These are phyloP conservation scores for Oryctes rhinoceros DNA, from an alignment of 1,140 invertebrate species.

Conservation along the genomic window DNA sequence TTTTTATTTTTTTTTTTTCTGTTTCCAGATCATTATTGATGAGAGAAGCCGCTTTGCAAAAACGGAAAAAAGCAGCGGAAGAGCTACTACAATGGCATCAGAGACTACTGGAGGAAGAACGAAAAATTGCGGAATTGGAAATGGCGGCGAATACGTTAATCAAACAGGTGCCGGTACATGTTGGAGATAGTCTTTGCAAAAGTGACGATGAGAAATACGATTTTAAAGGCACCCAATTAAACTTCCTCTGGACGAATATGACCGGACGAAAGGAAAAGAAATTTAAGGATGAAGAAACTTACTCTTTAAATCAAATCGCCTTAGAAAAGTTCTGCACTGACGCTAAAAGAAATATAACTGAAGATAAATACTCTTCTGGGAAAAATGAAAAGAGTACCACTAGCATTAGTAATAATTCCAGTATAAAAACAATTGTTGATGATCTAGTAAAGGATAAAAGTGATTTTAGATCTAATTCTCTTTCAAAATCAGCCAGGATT, in stretches of 20 bases:
- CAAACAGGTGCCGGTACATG: slow-evolving; percentile 48
- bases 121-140: slow-evolving; percentile 57
- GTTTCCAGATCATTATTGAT: slow-evolving; percentile 55
- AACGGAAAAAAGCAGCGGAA: slow-evolving; percentile 57
- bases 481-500: neutral
- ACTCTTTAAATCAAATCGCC: slow-evolving; percentile 48
- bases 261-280: slow-evolving; percentile 48
- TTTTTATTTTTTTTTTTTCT: neutral
- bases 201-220: slow-evolving; percentile 40
- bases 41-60: slow-evolving; percentile 57
- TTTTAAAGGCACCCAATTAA: slow-evolving; percentile 51
- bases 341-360: slow-evolving; percentile 41
- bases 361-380: slow-evolving; percentile 32
- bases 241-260: slow-evolving; percentile 52
- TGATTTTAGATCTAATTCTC: neutral
- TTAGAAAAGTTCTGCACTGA: slow-evolving; percentile 51
- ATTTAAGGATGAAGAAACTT: slow-evolving; percentile 50
- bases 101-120: slow-evolving; percentile 58
- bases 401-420: neutral
- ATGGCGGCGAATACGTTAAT: slow-evolving; percentile 54
- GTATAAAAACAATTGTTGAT: neutral
- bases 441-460: neutral
- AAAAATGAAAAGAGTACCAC: slow-evolving; percentile 36
- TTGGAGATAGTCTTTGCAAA: slow-evolving; percentile 38
- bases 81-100: slow-evolving; percentile 60